Evolutionary conservation across 2,797 vertebrate species (phyloP).

Genomic region (Poecilia gillii): DNA sequence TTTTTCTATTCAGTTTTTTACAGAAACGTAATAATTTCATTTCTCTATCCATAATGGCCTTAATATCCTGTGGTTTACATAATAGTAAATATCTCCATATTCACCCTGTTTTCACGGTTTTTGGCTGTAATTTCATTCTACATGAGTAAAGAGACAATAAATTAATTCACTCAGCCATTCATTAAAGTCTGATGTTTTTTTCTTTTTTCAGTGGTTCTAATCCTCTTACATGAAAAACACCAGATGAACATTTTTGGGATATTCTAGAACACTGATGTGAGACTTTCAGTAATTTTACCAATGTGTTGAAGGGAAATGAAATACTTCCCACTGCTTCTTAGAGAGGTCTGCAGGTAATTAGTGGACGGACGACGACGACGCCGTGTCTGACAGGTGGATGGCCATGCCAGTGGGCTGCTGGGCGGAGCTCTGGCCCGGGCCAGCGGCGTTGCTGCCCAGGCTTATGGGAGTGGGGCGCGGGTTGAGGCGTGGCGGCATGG

Average conservation of each 20-base stretch:
- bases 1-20: no score
- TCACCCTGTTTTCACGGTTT: no score
- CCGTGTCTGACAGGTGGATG: constrained; percentile 87
- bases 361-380: constrained; percentile 88
- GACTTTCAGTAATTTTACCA: constrained; percentile 20
- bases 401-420: constrained; percentile 86
- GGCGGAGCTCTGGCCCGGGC: constrained; percentile 50
- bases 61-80: no score
- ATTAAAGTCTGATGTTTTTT: no score
- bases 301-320: neutral
- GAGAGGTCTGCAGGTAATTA: constrained; percentile 57
- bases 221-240: neutral
- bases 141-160: no score
- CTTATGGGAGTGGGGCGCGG: constrained; percentile 87
- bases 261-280: constrained; percentile 4
- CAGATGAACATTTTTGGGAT: neutral
- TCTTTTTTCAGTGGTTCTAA: no score
- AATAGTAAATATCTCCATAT: no score
- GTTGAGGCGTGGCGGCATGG: constrained; percentile 93
- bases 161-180: no score
- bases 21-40: no score
- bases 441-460: constrained; percentile 56
- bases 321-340: constrained; percentile 3
- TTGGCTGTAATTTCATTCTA: no score
- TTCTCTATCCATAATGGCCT: no score